Evolutionary conservation across 1,140 invertebrate genomes (phyloP), one percentile per base, ranked within the genome.

Genomic region (Tetramorium alpestre): DNA sequence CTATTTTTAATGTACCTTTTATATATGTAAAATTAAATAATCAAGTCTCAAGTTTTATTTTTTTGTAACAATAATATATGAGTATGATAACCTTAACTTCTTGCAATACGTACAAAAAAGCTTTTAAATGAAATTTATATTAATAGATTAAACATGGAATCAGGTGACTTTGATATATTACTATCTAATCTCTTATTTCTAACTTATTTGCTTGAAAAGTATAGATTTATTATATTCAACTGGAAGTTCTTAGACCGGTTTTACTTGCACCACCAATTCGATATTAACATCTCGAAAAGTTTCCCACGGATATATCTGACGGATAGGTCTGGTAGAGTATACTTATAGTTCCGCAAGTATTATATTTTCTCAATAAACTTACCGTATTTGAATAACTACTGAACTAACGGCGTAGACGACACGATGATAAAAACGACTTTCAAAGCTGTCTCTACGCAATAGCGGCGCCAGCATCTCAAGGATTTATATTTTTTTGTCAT

Each of bases 221-320:
- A 44, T 44, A n/a, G 56, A 77, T 77, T 77, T 77, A 62, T 76
- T 60, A 60, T 76, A 16, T 60, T 60, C 8, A 60, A 60, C 56
- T 77, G 0, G 22, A 8, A 60, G 56, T 28, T 60, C 41, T 77
- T 77, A 16, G 16, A 77, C 73, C 56, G 73, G 73, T 77, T 47
- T 62, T 22, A 16, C 41, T 7, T 41, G 54, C n/a, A 11, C 33
- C 33, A 16, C 33, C 51, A 58, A 77, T 77, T 58, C 56, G 41
- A 77, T 77, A 77, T 47, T 77, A 77, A 38, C 41, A 77, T 77
- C 56, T 25, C 16, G 16, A 44, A 47, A 4, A 11, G 56, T 77
- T 77, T 77, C 73, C 10, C 73, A 77, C 73, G 41, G 25, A 62
- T 77, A 62, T 60, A 60, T 41, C 22, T 73, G 18, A 8, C 38